phyloP scores from a whole-genome alignment of 92 coral and sea anemone genomes.

The Porites evermanni region DNA sequence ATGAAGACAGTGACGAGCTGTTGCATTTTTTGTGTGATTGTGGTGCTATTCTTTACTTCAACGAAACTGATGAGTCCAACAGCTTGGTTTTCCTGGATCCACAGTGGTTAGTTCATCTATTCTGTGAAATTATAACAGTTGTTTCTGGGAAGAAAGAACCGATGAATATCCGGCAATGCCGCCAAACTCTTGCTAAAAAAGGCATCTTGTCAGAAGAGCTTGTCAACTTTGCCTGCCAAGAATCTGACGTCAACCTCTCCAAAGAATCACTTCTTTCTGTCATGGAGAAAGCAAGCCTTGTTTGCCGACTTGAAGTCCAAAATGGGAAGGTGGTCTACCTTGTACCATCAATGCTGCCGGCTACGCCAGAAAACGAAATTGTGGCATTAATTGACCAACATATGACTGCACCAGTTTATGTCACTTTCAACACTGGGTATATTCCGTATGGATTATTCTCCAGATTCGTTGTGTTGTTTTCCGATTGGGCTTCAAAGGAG shows the following conservation, averaged over 20 bases:
- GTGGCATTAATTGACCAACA: background rate
- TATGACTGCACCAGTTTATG: conserved; percentile 25
- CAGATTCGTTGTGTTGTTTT: conserved; percentile 29
- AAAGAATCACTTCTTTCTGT: conserved; percentile 23
- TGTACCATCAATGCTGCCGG: conserved; percentile 46
- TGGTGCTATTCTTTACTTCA: conserved; percentile 44
- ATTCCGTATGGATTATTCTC: conserved; percentile 50
- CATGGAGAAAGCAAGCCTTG: conserved; percentile 39
- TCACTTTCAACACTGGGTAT: conserved; percentile 40
- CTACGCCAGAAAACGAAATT: conserved; percentile 38
- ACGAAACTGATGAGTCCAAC: background rate
- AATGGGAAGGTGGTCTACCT: conserved; percentile 19
- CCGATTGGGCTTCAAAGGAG: conserved; percentile 12
- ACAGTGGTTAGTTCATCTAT: conserved; percentile 35
- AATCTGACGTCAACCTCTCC: background rate
- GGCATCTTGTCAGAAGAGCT: conserved; percentile 48
- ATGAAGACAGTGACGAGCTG: conserved; percentile 39
- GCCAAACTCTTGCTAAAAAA: conserved; percentile 37
- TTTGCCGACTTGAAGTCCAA: conserved; percentile 25
- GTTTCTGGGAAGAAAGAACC: conserved; percentile 17
- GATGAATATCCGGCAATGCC: conserved; percentile 35
- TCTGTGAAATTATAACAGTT: conserved; percentile 28
- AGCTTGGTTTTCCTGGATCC: conserved; percentile 39
- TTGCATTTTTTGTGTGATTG: conserved; percentile 41
- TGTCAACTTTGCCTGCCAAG: conserved; percentile 26